Evolutionary conservation across 2,888 invertebrate genomes (phyloP), one percentile per base, ranked within the genome.

Genomic region (Antitype chi): DNA sequence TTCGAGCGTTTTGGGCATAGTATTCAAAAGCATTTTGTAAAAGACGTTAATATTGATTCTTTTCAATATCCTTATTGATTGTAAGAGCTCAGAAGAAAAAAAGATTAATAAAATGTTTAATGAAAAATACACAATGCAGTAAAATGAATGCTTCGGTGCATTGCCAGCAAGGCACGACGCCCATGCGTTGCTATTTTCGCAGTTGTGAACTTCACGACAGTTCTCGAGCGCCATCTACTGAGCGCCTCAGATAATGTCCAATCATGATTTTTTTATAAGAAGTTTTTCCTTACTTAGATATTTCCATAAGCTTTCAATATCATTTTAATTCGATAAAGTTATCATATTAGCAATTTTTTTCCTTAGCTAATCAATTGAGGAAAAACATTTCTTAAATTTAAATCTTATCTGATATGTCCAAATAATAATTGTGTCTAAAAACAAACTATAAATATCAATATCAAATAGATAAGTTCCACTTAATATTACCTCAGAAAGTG

Each of bases 1-100:
- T 78, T 49, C 59, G 3, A 63, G 72, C 20, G 15, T 63, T 73
- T 59, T 74, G 20, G 2, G 43, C 15, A 28, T 38, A 32, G 8
- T 49, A 38, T 49, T 25, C 15, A 23, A 20, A 47, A 32, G 5
- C 4, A 47, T 49, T 43, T 75, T 20, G 3, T 20, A 6, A 64
- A 49, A 49, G 9, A 62, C 15, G 0, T 53, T 28, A n/a, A 32
- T 57, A 38, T 63, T 32, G 23, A 53, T 32, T 69, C 11, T 11
- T 60, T 28, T 1, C 20, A 13, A 3, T 23, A 23, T n/a, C 4
- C 11, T 20, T 52, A 25, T 3, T 13, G 0, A 70, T 38, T 38
- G 38, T 38, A 38, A 38, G 38, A 38, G 38, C 38, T 38, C 5
- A 38, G 38, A 38, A 38, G 6, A 6, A 38, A 0, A 38, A 38